phyloP scores from a whole-genome alignment of 1,140 invertebrate genomes.

The Drosophila quadrilineata region DNA sequence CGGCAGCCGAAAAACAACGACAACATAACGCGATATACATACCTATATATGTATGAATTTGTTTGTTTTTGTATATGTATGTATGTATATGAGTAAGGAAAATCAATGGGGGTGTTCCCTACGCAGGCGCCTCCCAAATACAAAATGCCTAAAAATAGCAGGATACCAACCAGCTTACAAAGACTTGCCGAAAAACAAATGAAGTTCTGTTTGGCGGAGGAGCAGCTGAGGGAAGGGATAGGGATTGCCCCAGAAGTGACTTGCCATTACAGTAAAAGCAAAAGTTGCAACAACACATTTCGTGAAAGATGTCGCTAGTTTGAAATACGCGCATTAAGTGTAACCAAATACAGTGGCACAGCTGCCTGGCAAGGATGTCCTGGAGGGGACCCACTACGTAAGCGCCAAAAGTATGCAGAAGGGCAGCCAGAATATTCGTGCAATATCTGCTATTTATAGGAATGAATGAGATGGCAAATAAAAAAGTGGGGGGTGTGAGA shows the following conservation, averaged over 20 bases:
- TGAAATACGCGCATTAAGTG: slow-evolving; percentile 50
- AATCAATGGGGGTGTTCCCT: slow-evolving; percentile 32
- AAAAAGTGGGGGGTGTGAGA: not conserved
- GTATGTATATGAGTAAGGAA: not conserved
- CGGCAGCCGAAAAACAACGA: slow-evolving; percentile 37
- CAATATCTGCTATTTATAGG: slow-evolving; percentile 72
- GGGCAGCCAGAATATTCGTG: slow-evolving; percentile 44
- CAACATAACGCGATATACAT: too few species aligned
- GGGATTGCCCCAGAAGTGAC: slow-evolving; percentile 42
- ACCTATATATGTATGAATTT: too few species aligned
- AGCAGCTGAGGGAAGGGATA: slow-evolving; percentile 4
- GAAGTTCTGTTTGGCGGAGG: not conserved
- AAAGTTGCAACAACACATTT: slow-evolving; percentile 24
- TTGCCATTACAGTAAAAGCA: slow-evolving; percentile 34
- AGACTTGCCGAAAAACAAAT: slow-evolving; percentile 14
- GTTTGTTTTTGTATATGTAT: too few species aligned
- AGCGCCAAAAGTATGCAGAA: not conserved
- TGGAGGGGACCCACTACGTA: not conserved
- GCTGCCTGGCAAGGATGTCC: not conserved
- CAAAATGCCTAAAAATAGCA: slow-evolving; percentile 42
- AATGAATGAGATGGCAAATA: slow-evolving; percentile 1
- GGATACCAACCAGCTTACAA: slow-evolving; percentile 9
- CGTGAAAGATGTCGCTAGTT: slow-evolving; percentile 31
- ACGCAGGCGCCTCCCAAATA: slow-evolving; percentile 28
- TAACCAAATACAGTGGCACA: slow-evolving; percentile 8